Percentiles rank a stretch among this genome's conserved stretches.
Evolutionary conservation across 2,113 vertebrate genomes (phyloP).

Genomic region (Rutilus rutilus): DNA sequence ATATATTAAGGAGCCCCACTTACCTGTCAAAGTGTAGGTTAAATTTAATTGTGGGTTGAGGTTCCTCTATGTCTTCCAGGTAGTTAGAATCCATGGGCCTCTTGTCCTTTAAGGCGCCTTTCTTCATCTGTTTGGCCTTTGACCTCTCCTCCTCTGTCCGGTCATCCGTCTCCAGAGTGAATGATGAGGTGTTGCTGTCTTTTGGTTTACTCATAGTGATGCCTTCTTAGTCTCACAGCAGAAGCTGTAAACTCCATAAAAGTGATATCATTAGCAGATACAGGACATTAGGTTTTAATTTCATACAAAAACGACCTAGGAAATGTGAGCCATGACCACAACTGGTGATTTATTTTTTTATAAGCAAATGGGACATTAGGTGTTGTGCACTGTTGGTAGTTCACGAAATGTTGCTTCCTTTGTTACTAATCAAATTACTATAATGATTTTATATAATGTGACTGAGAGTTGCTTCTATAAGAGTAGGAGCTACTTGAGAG

Average conservation of each 20-base stretch:
- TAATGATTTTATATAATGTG: neutral
- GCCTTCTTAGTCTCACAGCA: constrained; percentile 11
- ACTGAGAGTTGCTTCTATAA: neutral
- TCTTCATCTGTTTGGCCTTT: constrained; percentile 38
- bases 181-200: constrained; percentile 61
- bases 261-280: neutral
- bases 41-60: constrained; percentile 74
- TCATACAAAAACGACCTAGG: neutral
- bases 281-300: neutral
- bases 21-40: constrained; percentile 78
- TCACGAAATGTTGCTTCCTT: neutral
- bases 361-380: neutral
- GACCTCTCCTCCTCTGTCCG: constrained; percentile 68
- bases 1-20: constrained; percentile 47
- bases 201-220: constrained; percentile 80
- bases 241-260: neutral
- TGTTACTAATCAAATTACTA: neutral
- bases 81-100: constrained; percentile 86
- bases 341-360: neutral
- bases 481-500: neutral
- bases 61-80: constrained; percentile 75
- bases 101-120: constrained; percentile 66
- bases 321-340: neutral
- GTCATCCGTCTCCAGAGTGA: constrained; percentile 72
- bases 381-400: neutral